These are phyloP conservation scores for Pleuronectes platessa DNA, from an alignment of 2,113 vertebrate genomes.

Conservation along the genomic window DNA sequence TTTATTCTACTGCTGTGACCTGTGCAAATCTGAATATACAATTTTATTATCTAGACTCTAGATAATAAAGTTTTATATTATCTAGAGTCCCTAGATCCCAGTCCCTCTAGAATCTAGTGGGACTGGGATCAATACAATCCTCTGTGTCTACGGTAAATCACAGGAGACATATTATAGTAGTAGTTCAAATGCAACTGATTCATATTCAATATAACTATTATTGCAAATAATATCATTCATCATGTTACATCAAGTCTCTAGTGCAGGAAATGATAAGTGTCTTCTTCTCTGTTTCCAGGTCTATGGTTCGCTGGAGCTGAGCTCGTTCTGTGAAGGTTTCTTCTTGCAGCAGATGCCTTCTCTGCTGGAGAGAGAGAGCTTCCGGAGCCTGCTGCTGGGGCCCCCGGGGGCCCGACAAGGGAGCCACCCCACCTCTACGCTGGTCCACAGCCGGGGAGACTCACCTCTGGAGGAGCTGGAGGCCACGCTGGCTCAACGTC, in stretches of 20 bases:
- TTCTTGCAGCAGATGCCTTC: conserved; percentile 94
- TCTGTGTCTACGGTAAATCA: too few species aligned
- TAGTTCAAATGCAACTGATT: too few species aligned
- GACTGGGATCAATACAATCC: neutral
- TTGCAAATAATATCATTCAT: too few species aligned
- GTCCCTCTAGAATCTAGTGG: too few species aligned
- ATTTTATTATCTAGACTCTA: neutral
- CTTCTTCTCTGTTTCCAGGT: conserved; percentile 75
- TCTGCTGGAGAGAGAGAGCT: conserved; percentile 89
- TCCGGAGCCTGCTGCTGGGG: conserved; percentile 88
- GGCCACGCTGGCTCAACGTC: conserved; percentile 84
- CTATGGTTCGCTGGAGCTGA: conserved; percentile 88
- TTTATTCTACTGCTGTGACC: neutral
- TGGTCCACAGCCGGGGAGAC: conserved; percentile 78
- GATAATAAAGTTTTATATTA: too few species aligned
- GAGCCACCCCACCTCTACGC: conserved; percentile 46
- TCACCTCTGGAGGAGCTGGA: conserved; percentile 89
- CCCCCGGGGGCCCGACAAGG: conserved; percentile 80
- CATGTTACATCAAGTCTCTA: too few species aligned
- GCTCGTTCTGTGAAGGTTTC: conserved; percentile 91
- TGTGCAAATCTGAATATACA: neutral
- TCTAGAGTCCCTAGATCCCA: too few species aligned
- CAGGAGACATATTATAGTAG: neutral
- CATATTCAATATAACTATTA: too few species aligned
- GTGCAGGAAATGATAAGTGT: too few species aligned